phyloP scores from a whole-genome alignment of 1,140 invertebrate species.

The Popillia japonica region DNA sequence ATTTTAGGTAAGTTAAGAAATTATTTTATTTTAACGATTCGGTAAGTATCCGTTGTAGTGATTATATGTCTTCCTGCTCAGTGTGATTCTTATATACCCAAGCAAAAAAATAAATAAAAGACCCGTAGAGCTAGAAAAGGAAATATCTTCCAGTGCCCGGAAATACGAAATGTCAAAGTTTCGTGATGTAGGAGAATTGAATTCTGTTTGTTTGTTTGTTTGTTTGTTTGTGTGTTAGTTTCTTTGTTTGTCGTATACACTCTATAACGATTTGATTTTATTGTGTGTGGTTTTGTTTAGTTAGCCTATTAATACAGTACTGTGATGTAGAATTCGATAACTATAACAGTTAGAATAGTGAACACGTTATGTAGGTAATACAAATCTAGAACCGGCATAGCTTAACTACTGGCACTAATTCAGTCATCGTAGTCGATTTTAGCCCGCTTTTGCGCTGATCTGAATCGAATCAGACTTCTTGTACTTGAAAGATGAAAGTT shows the following conservation, averaged over 20 bases:
- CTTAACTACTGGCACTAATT: too few species aligned
- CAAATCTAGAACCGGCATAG: too few species aligned
- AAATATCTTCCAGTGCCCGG: not conserved
- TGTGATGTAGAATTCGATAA: too few species aligned
- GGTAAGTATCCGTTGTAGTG: not conserved
- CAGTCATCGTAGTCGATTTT: too few species aligned
- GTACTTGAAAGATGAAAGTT: too few species aligned
- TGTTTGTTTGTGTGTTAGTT: too few species aligned
- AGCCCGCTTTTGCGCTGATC: too few species aligned
- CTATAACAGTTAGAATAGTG: not conserved
- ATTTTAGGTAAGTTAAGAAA: slow-evolving; percentile 22
- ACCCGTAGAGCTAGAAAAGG: not conserved
- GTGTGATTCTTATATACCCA: not conserved
- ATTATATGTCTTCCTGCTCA: not conserved
- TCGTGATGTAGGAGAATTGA: not conserved
- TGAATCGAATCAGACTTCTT: too few species aligned
- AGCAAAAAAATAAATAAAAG: too few species aligned
- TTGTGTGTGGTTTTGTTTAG: not conserved
- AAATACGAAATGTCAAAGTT: slow-evolving; percentile 5
- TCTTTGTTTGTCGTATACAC: too few species aligned
- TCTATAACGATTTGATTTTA: too few species aligned
- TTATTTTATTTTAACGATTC: slow-evolving; percentile 11
- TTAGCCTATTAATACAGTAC: not conserved
- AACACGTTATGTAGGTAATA: too few species aligned
- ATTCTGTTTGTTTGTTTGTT: not conserved